Conservation (phyloP, 2,888 invertebrate genomes). For the Hipparchia semele region DNA sequence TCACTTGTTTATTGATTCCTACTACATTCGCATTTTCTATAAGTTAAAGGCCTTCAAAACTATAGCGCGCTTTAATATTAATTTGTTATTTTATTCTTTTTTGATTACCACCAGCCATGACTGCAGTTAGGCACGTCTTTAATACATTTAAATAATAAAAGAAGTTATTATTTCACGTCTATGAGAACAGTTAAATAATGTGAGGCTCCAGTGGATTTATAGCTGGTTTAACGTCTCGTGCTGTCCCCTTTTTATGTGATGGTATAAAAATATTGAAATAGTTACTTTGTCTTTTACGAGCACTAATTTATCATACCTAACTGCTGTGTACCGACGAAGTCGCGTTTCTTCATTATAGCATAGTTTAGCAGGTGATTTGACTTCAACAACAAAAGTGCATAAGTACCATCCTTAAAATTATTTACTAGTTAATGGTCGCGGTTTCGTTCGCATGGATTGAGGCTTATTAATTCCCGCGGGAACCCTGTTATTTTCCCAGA, state of each 20-base stretch:
- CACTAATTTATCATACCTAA: constrained; percentile 23
- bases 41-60: too few relatives aligned
- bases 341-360: neutral
- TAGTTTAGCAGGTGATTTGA: constrained; percentile 6
- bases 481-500: too few relatives aligned
- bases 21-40: too few relatives aligned
- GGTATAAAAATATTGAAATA: constrained; percentile 25
- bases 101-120: too few relatives aligned
- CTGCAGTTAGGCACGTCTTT: too few relatives aligned
- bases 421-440: too few relatives aligned
- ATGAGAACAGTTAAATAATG: neutral
- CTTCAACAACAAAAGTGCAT: neutral
- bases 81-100: too few relatives aligned
- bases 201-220: constrained; percentile 11
- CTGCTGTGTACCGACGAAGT: neutral
- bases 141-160: neutral
- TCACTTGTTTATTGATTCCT: too few relatives aligned
- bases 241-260: constrained; percentile 1
- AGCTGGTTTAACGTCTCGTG: constrained; percentile 9
- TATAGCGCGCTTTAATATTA: too few relatives aligned
- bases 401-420: too few relatives aligned
- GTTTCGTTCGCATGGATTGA: too few relatives aligned
- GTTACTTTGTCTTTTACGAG: constrained; percentile 35
- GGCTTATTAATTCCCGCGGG: too few relatives aligned
- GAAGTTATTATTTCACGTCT: neutral